A percentile compares a stretch with the other conserved stretches of the same genome.
phyloP scores from a whole-genome alignment of 35 echinoderm and acorn worm genomes.

The Lytechinus pictus region DNA sequence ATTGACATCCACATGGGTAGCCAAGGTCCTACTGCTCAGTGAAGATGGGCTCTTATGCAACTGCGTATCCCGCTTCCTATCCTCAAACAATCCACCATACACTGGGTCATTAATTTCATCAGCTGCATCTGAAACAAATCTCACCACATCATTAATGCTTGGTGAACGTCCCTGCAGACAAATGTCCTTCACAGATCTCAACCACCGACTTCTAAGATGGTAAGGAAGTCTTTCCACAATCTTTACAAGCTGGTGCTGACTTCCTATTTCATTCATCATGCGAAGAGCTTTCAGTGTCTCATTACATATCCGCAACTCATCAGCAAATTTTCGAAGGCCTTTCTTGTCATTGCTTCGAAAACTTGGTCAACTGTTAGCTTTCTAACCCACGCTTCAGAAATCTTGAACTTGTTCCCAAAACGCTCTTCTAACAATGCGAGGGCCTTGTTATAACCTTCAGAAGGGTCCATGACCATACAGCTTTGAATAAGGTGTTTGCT shows the following conservation, averaged over 20 bases:
- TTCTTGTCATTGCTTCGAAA: not conserved
- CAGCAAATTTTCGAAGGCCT: not conserved
- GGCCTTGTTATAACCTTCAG: too few species aligned
- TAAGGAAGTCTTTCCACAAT: conserved; percentile 21
- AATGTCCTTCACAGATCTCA: not conserved
- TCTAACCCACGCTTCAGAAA: not conserved
- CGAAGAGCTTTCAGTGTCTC: not conserved
- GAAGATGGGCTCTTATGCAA: not conserved
- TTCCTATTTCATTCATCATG: not conserved
- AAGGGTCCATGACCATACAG: too few species aligned
- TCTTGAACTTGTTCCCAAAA: not conserved
- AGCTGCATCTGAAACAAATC: not conserved
- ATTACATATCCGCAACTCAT: not conserved
- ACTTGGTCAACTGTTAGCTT: not conserved
- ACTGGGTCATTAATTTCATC: conserved; percentile 27
- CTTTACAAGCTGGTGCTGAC: not conserved
- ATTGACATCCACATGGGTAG: not conserved
- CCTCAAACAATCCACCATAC: not conserved
- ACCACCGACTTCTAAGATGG: not conserved
- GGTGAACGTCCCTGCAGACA: not conserved
- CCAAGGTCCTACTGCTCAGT: not conserved
- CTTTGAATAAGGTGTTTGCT: too few species aligned
- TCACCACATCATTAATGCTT: not conserved
- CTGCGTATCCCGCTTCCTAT: not conserved
- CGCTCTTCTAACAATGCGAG: too few species aligned